Base-by-base conservation (phyloP, 2,888 invertebrate genomes). In the Lasiommata megera region DNA sequence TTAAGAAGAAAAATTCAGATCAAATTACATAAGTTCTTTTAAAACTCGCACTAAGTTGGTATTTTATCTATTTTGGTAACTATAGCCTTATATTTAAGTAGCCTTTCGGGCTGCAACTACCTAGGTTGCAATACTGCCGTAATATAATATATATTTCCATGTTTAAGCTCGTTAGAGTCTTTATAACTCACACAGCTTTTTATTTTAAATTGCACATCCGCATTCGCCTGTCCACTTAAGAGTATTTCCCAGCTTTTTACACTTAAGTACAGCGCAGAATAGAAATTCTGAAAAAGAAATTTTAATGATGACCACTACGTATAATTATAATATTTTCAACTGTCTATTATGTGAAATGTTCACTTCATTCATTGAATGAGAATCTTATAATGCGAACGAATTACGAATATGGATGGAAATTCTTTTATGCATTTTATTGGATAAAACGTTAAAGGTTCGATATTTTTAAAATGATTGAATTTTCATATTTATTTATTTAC, bases 141-240 rank as follows among this genome's bases (percentile, higher is more conserved):
- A 23, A 3, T 23, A 34, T 9, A n/a, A n/a, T 8, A 44, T 9
- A 28, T 12, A 44, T 44, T 7, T n/a, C 28, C 17, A 12, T 31
- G 31, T 46, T 14, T 40, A 16, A 29, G 29, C 36, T 48, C 48
- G 16, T 48, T 48, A 48, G 18, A 23, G 48, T 36, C 48, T 54
- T 47, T 54, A 40, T 34, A 46, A n/a, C 38, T 37, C 28, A 12
- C n/a, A 16, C 28, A 36, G 54, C 44, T 46, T 54, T 53, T 46
- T 46, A 37, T 46, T 16, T 44, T 28, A 37, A 46, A 46, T 54
- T 54, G 44, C 44, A 54, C 54, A 44, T 54, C 54, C 44, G 54
- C 44, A 54, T 44, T 28, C 44, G 44, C 17, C 23, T 44, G 46
- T 46, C 54, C n/a, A 37, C 46, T 54, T 54, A 54, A 43, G 18